A percentile compares a stretch with the other conserved stretches of the same genome.
Evolutionary conservation across 2,797 vertebrate genomes (phyloP).

Genomic region (Hoplostethus mediterraneus): DNA sequence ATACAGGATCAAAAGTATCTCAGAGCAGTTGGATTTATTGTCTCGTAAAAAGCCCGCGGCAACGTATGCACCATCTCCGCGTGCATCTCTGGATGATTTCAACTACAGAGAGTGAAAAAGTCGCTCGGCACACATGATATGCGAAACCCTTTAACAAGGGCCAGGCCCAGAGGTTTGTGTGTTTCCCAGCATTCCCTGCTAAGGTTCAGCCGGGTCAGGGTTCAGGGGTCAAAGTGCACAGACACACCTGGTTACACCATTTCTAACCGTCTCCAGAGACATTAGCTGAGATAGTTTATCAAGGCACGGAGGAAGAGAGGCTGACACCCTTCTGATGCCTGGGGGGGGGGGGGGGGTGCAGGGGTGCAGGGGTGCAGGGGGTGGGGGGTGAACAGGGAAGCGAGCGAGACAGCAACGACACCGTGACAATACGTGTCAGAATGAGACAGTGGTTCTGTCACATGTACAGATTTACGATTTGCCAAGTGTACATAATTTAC

Average conservation of each 20-base stretch:
- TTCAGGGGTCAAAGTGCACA: slow-evolving; percentile 53
- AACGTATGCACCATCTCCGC: neutral
- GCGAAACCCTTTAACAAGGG: slow-evolving; percentile 34
- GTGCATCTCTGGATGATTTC: slow-evolving; percentile 3
- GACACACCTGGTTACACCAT: slow-evolving; percentile 26
- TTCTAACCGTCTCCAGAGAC: slow-evolving; percentile 63
- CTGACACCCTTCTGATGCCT: slow-evolving; percentile 33
- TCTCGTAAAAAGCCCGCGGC: slow-evolving; percentile 9
- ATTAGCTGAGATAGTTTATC: slow-evolving; percentile 43
- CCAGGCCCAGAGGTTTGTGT: slow-evolving; percentile 41
- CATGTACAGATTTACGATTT: slow-evolving; percentile 43
- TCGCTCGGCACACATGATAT: slow-evolving; percentile 38
- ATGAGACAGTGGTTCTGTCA: slow-evolving; percentile 49
- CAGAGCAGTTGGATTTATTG: slow-evolving; percentile 23
- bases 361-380: too few relatives aligned
- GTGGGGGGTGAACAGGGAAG: slow-evolving; percentile 23
- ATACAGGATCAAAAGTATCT: slow-evolving; percentile 28
- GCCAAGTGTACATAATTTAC: slow-evolving; percentile 45
- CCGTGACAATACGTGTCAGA: slow-evolving; percentile 24
- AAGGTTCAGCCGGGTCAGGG: slow-evolving; percentile 41
- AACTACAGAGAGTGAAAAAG: slow-evolving; percentile 19
- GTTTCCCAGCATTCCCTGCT: slow-evolving; percentile 49
- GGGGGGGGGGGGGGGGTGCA: neutral
- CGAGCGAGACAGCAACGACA: slow-evolving; percentile 24
- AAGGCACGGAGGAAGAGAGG: slow-evolving; percentile 4